phyloP scores from a whole-genome alignment of 1,140 invertebrate genomes.

The Polypedilum vanderplanki region DNA sequence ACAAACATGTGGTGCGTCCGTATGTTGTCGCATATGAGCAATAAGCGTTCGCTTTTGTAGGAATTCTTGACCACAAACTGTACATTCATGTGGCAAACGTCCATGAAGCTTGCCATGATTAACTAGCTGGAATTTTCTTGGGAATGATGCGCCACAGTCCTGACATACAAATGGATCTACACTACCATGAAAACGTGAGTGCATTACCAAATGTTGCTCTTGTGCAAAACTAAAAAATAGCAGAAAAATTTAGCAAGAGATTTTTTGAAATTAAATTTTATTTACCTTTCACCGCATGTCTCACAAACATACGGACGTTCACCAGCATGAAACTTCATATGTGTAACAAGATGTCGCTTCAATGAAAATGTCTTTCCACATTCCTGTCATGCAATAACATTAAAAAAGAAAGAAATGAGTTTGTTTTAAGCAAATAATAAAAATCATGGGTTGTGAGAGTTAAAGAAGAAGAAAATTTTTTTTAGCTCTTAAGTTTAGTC shows the following conservation, averaged over 20 bases:
- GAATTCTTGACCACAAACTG: slow-evolving; percentile 75
- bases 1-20: slow-evolving; percentile 58
- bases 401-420: too few relatives aligned
- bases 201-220: slow-evolving; percentile 70
- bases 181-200: slow-evolving; percentile 74
- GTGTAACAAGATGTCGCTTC: slow-evolving; percentile 73
- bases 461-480: too few relatives aligned
- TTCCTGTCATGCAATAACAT: slow-evolving; percentile 48
- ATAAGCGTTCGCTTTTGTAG: slow-evolving; percentile 72
- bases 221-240: slow-evolving; percentile 62
- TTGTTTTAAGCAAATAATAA: too few relatives aligned
- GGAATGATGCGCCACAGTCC: slow-evolving; percentile 76
- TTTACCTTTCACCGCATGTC: slow-evolving; percentile 41
- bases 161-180: slow-evolving; percentile 70
- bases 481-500: too few relatives aligned
- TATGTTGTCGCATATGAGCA: slow-evolving; percentile 64
- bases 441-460: too few relatives aligned
- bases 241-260: not conserved
- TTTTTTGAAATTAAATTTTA: not conserved
- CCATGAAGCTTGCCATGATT: slow-evolving; percentile 74
- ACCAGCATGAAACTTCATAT: slow-evolving; percentile 80
- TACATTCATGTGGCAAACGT: slow-evolving; percentile 69
- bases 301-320: slow-evolving; percentile 79
- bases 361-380: slow-evolving; percentile 74
- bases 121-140: slow-evolving; percentile 74